Evolutionary conservation across 2,888 invertebrate genomes (phyloP).

Genomic region (Trichogramma evanescens): DNA sequence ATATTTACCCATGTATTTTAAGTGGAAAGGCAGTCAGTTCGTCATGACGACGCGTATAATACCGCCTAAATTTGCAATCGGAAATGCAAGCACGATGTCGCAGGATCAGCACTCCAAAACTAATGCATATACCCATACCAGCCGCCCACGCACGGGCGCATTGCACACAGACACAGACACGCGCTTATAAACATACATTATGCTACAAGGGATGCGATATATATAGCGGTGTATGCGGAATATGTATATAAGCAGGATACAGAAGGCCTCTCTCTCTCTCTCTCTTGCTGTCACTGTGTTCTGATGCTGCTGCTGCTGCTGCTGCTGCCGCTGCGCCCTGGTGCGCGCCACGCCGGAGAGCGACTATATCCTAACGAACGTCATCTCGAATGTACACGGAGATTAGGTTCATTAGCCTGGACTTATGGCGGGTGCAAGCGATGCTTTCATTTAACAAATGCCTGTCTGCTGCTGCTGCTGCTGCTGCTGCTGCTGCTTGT

Average conservation of each 20-base stretch:
- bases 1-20: too few relatives aligned
- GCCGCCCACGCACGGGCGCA: not conserved
- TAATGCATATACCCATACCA: not conserved
- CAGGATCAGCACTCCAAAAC: not conserved
- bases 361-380: constrained; percentile 12
- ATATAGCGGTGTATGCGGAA: constrained; percentile 5
- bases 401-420: constrained; percentile 16
- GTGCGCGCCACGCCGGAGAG: not conserved
- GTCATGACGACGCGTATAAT: too few relatives aligned
- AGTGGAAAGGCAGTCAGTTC: too few relatives aligned
- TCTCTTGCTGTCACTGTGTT: too few relatives aligned
- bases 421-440: not conserved
- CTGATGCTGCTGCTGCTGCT: too few relatives aligned
- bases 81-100: too few relatives aligned
- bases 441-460: not conserved
- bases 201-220: not conserved
- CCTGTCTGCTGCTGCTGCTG: too few relatives aligned
- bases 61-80: too few relatives aligned
- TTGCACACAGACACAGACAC: not conserved
- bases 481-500: too few relatives aligned
- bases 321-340: too few relatives aligned
- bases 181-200: too few relatives aligned
- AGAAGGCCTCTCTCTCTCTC: too few relatives aligned
- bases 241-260: not conserved
- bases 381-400: constrained; percentile 7